phyloP scores from a whole-genome alignment of 2,797 vertebrate species.

The Sorex maritimensis region DNA sequence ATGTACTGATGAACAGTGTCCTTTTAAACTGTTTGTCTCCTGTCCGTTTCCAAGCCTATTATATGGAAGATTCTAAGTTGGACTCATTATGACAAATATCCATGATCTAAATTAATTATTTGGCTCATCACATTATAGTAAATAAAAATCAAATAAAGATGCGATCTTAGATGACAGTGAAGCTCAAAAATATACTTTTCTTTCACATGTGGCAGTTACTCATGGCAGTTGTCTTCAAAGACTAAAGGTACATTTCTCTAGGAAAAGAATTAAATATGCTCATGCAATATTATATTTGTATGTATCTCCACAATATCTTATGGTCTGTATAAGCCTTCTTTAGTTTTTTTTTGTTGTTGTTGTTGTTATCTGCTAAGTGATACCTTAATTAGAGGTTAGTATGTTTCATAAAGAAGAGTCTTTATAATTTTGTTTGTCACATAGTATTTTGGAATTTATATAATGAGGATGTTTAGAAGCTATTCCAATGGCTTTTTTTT shows the following conservation, averaged over 20 bases:
- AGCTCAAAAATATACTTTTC: slow-evolving; percentile 57
- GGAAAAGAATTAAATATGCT: slow-evolving; percentile 77
- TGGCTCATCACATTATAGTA: slow-evolving; percentile 16
- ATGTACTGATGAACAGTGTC: slow-evolving; percentile 3
- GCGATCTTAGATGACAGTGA: background rate
- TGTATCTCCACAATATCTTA: slow-evolving; percentile 62
- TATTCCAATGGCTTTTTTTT: slow-evolving; percentile 91
- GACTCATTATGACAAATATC: slow-evolving; percentile 11
- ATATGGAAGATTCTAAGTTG: slow-evolving; percentile 10
- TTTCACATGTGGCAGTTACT: slow-evolving; percentile 40
- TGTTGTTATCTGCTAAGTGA: slow-evolving; percentile 79
- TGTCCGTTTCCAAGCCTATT: background rate
- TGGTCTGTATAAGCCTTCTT: slow-evolving; percentile 77
- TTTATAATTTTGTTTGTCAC: slow-evolving; percentile 92
- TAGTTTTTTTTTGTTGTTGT: slow-evolving; percentile 12
- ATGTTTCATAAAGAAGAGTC: slow-evolving; percentile 89
- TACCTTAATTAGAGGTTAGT: slow-evolving; percentile 87
- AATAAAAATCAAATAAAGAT: slow-evolving; percentile 23
- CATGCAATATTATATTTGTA: slow-evolving; percentile 72
- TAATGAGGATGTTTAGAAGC: slow-evolving; percentile 91
- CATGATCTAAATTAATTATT: slow-evolving; percentile 16
- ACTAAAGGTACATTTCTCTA: slow-evolving; percentile 72
- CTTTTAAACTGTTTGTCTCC: slow-evolving; percentile 11
- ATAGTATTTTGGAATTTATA: slow-evolving; percentile 93
- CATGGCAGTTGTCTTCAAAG: slow-evolving; percentile 55